Evolutionary conservation across 2,888 invertebrate species (phyloP).

Genomic region (Drosophila pseudotalamancana): DNA sequence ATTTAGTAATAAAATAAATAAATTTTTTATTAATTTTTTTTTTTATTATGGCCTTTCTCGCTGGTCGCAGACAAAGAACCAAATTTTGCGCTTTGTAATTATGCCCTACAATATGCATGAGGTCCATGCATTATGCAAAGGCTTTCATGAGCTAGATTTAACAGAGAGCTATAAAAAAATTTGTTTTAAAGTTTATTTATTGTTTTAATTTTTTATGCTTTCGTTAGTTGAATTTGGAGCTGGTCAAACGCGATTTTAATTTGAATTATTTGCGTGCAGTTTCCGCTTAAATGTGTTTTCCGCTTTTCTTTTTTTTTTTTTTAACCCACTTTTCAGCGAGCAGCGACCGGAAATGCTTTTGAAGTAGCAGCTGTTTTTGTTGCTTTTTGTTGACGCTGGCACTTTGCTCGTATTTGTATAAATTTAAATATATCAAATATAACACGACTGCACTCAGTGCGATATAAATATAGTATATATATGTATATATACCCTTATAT

Average conservation of each 20-base stretch:
- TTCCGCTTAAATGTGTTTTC: constrained; percentile 28
- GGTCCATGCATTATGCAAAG: neutral
- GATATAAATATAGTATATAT: constrained; percentile 13
- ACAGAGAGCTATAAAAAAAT: neutral
- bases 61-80: constrained; percentile 12
- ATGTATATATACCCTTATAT: neutral
- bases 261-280: constrained; percentile 53
- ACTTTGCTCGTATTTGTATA: constrained; percentile 33
- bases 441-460: constrained; percentile 5
- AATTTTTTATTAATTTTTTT: too few species aligned
- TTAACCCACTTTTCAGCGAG: constrained; percentile 28
- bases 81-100: constrained; percentile 21
- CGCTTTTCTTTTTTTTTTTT: neutral
- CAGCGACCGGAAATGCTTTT: constrained; percentile 53
- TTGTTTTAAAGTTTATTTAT: neutral
- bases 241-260: constrained; percentile 51
- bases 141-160: neutral
- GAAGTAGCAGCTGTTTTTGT: constrained; percentile 30
- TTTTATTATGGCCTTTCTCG: too few species aligned
- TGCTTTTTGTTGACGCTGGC: constrained; percentile 34
- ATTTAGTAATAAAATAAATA: constrained; percentile 64
- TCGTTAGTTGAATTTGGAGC: constrained; percentile 33
- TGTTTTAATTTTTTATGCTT: constrained; percentile 4
- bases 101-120: neutral
- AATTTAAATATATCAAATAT: constrained; percentile 33